Base-by-base conservation (phyloP, 2,888 invertebrate genomes). In the Lamproptera curius region DNA sequence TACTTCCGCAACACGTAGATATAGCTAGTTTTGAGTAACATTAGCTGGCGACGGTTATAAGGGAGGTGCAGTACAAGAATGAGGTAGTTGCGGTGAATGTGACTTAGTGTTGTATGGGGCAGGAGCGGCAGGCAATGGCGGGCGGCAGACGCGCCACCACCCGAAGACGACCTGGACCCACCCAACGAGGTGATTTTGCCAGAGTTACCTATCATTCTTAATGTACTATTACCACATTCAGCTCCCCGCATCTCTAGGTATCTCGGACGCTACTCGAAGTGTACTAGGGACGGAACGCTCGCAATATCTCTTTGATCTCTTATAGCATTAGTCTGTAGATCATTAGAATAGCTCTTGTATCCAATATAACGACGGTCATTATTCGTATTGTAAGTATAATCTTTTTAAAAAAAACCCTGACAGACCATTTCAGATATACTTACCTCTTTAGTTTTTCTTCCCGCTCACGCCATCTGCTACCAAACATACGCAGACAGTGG, bases 131-230 rank as follows among this genome's bases (percentile, higher is more conserved):
- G 84, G 65, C 69, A 77, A 65, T 82, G 86, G 85, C 76, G 84
- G 62, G 69, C 72, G 61, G 62, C 76, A 59, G 82, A 81, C 71
- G 77, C 78, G 65, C 77, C 76, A 65, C 75, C 76, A 58, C 71
- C 74, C 57, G 86, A 86, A 57, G 86, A 84, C 67, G 86, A 86
- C 61, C 59, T 79, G 81, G 84, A 85, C 60, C 80, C 79, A 64
- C 79, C 79, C 63, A 79, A 76, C 73, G 86, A 88, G 88, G 88
- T 88, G 88, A 88, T 84, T 86, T 86, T 85, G 86, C 87, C 86
- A 87, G 85, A 87, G 64, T 84, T 87, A 85, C 85, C 84, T 81
- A 77, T 77, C 79, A 79, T 76, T 71, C 54, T 58, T 65, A n/a
- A 62, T 65, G 57, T 49, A 54, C 71, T 60, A 71, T 66, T 64